Evolutionary conservation across 2,888 invertebrate species (phyloP).

Genomic region (Amaurobius ferox): DNA sequence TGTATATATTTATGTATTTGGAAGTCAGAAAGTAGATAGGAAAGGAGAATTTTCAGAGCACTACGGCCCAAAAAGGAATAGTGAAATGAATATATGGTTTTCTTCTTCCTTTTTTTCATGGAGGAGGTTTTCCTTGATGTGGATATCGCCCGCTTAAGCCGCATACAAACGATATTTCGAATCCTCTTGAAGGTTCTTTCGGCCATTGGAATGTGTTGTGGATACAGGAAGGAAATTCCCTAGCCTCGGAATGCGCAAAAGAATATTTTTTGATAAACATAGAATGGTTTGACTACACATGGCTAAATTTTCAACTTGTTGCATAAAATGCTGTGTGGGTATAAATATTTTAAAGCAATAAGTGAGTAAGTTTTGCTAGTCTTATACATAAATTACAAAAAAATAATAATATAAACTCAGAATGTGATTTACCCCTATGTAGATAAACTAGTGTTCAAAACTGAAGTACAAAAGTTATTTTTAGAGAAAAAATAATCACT

Average conservation of each 20-base stretch:
- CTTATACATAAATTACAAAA: too few species aligned
- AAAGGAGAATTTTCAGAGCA: background rate
- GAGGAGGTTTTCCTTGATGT: conserved; percentile 28
- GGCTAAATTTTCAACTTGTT: background rate
- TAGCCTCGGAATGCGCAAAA: too few species aligned
- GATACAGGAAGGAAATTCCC: background rate
- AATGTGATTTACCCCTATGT: too few species aligned
- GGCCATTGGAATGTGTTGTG: conserved; percentile 10
- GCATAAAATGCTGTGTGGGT: background rate
- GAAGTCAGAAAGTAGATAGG: conserved; percentile 45
- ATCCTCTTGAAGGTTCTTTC: conserved; percentile 1
- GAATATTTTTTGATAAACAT: too few species aligned
- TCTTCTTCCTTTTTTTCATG: conserved; percentile 19
- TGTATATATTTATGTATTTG: conserved; percentile 40
- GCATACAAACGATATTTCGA: conserved; percentile 55
- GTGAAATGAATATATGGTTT: conserved; percentile 14
- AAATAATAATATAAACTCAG: too few species aligned
- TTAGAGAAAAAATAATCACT: too few species aligned
- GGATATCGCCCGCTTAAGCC: conserved; percentile 36
- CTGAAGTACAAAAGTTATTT: too few species aligned
- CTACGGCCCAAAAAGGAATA: conserved; percentile 24
- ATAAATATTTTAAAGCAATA: too few species aligned
- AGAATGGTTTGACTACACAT: too few species aligned
- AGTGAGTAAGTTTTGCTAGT: too few species aligned
- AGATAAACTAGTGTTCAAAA: too few species aligned